A percentile compares a stretch with the other conserved stretches of the same genome.
These are phyloP conservation scores for Nebria ingens DNA, from an alignment of 1,140 invertebrate genomes.

Conservation along the genomic window DNA sequence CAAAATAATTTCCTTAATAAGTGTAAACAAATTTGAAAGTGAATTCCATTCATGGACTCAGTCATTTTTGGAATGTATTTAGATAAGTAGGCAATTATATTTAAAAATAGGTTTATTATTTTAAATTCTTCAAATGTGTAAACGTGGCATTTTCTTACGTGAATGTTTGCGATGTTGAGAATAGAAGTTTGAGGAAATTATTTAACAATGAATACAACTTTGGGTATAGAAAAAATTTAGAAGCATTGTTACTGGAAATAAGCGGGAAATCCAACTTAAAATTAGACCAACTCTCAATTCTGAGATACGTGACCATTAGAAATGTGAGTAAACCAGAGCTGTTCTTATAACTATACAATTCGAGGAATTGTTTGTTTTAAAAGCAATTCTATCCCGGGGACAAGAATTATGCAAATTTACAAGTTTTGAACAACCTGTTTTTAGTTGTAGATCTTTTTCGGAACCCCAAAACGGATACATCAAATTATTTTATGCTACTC, in stretches of 20 bases:
- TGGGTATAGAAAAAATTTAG: no score
- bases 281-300: no score
- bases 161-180: no score
- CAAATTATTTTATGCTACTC: not conserved
- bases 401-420: not conserved
- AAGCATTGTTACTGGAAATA: no score
- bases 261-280: no score
- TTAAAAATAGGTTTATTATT: no score
- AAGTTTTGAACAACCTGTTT: constrained; percentile 3
- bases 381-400: not conserved
- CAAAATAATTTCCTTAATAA: not conserved
- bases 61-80: no score
- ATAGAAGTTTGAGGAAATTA: no score
- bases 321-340: not conserved
- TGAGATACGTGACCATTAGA: not conserved
- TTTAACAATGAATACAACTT: no score
- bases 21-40: not conserved
- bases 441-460: not conserved
- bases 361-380: constrained; percentile 1
- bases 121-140: no score
- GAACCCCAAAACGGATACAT: not conserved
- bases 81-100: no score
- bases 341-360: not conserved
- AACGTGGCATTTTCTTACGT: no score
- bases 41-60: not conserved